Base-by-base conservation (phyloP, 2,888 invertebrate genomes). In the Coelogynopora nodosa region DNA sequence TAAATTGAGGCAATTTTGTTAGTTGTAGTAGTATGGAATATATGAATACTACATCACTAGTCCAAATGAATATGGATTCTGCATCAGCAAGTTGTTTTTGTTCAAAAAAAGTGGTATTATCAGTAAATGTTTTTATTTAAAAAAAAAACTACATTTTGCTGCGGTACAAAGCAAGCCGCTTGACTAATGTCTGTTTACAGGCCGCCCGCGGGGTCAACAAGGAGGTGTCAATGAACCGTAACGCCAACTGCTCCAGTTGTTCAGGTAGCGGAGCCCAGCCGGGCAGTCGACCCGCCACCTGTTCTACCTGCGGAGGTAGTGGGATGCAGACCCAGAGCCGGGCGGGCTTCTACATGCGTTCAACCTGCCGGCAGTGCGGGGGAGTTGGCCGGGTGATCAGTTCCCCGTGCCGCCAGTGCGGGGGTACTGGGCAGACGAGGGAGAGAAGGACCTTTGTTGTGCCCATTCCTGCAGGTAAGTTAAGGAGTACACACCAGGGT, bases 181-280 rank as follows among this genome's bases (percentile, higher is more conserved):
- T n/a, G n/a, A n/a, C n/a, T n/a, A n/a, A n/a, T n/a, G n/a, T n/a
- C n/a, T 93, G n/a, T n/a, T n/a, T n/a, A n/a, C 93, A 94, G 89
- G 98, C 99, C 2, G 98, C 97, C 0, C 94, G 97, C 0, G 99
- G 99, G 49, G 94, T 96, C 0, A 97, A 97, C 91, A 99, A 98
- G 92, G 97, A 97, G 30, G 94, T 98, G 0, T 94, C 94, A 88
- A 93, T 99, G 0, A 98, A 98, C 92, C 95, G 98, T 0, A 94
- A 97, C 5, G 98, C 98, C 90, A 95, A 94, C 0, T 99, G 99
- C 91, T 94, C 94, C 0, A 96, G 95, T 91, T 99, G 99, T 91
- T 91, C 92, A 74, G 99, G 99, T 0, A 93, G 94, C 0, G 94
- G 96, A 87, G 95, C 95, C 90, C 97, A 97, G 91, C 95, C 94